These are phyloP conservation scores for Agrenia bidenticulata DNA, from an alignment of 2,888 invertebrate genomes.

Conservation along the genomic window DNA sequence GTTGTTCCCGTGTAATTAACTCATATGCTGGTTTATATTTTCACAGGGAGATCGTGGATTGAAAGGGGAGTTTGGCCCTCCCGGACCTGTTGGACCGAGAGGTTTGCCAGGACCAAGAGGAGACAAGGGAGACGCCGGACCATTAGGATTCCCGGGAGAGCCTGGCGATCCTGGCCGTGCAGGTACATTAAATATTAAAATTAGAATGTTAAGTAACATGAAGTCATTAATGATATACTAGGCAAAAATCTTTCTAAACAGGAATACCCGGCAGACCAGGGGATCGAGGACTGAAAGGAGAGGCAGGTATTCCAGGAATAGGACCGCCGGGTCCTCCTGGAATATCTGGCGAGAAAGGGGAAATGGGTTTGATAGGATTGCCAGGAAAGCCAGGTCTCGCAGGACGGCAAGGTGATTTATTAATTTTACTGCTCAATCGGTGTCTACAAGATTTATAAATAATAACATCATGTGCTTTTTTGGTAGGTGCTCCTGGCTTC, in stretches of 20 bases:
- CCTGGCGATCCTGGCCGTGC: constrained; percentile 61
- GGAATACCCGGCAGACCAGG: constrained; percentile 60
- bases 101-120: constrained; percentile 55
- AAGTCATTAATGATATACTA: background rate
- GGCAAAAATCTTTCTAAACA: constrained; percentile 53
- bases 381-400: constrained; percentile 47
- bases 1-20: background rate
- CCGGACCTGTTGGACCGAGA: constrained; percentile 62
- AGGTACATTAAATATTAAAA: constrained; percentile 54
- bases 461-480: too few species aligned
- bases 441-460: too few species aligned
- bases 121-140: constrained; percentile 54
- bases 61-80: constrained; percentile 56
- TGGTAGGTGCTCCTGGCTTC: constrained; percentile 59
- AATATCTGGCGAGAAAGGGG: constrained; percentile 60
- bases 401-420: constrained; percentile 34
- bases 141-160: constrained; percentile 61
- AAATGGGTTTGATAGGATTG: constrained; percentile 48
- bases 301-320: constrained; percentile 67
- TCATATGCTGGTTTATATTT: too few species aligned
- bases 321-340: constrained; percentile 66
- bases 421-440: too few species aligned
- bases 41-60: constrained; percentile 39
- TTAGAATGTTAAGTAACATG: too few species aligned
- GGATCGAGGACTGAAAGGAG: constrained; percentile 67